Evolutionary conservation across 2,797 vertebrate genomes (phyloP).

Genomic region (Pangasius macronema): DNA sequence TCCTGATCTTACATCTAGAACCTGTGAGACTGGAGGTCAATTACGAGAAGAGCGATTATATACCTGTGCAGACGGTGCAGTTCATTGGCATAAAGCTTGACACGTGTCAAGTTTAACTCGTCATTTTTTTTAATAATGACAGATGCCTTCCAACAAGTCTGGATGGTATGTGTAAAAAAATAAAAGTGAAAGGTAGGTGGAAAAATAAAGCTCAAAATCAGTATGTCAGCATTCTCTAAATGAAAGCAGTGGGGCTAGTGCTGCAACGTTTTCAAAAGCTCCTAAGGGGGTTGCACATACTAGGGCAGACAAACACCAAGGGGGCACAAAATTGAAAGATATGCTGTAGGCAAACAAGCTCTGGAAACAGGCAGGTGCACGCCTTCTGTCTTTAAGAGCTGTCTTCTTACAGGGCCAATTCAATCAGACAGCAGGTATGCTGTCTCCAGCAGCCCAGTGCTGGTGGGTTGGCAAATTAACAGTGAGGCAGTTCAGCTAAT

Average conservation of each 20-base stretch:
- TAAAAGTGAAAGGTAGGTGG: background rate
- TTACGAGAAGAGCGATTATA: background rate
- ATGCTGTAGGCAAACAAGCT: background rate
- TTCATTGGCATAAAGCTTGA: background rate
- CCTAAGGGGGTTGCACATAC: background rate
- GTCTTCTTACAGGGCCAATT: background rate
- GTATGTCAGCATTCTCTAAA: background rate
- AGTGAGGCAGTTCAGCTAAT: slow-evolving; percentile 7
- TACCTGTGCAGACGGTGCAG: background rate
- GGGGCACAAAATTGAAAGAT: background rate
- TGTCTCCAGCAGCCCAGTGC: background rate
- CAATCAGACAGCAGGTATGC: background rate
- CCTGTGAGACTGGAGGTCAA: background rate
- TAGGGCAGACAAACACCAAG: background rate
- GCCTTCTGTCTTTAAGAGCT: background rate
- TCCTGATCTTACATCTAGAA: background rate
- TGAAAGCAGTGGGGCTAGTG: background rate
- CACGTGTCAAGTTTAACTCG: background rate
- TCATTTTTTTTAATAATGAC: background rate
- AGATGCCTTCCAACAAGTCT: background rate
- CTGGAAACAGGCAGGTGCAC: background rate
- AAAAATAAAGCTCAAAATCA: background rate
- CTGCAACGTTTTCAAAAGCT: background rate
- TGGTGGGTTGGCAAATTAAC: background rate
- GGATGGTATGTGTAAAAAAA: background rate